phyloP scores from a whole-genome alignment of 2,113 vertebrate species.

The Cygnus buccinator region DNA sequence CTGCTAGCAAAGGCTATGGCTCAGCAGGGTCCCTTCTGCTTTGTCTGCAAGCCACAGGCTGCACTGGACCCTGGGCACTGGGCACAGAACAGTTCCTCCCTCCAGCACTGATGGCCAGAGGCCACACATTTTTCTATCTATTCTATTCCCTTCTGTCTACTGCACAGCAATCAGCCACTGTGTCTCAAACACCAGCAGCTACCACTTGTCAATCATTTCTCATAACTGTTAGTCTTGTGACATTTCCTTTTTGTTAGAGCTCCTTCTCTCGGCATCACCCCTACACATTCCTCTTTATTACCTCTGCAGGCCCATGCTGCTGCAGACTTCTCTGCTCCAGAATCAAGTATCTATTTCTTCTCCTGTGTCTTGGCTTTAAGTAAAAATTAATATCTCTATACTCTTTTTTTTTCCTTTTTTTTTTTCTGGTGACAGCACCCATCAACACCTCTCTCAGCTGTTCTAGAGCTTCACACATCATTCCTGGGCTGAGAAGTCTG shows the following conservation, averaged over 20 bases:
- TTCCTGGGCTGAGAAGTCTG: conserved; percentile 17
- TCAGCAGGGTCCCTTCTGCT: not conserved
- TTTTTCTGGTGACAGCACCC: conserved; percentile 33
- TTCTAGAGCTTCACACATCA: conserved; percentile 38
- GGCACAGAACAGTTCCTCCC: not conserved
- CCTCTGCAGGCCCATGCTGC: not conserved
- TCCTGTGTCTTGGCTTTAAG: not conserved
- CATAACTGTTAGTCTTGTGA: not conserved
- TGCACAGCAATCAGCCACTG: not conserved
- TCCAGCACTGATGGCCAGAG: not conserved
- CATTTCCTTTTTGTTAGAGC: not conserved
- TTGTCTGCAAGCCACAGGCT: not conserved
- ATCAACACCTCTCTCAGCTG: conserved; percentile 52
- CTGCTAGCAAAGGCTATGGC: not conserved
- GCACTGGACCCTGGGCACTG: not conserved
- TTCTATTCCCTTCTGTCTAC: not conserved
- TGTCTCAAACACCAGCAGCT: not conserved
- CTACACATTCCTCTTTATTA: not conserved
- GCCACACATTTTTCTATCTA: not conserved
- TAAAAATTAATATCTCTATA: not conserved
- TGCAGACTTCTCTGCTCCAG: not conserved
- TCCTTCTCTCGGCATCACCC: not conserved
- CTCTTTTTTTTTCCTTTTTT: not conserved
- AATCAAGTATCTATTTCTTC: not conserved
- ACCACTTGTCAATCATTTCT: not conserved